Evolutionary conservation across 2,888 invertebrate species (phyloP).

Genomic region (Pimpla rufipes): DNA sequence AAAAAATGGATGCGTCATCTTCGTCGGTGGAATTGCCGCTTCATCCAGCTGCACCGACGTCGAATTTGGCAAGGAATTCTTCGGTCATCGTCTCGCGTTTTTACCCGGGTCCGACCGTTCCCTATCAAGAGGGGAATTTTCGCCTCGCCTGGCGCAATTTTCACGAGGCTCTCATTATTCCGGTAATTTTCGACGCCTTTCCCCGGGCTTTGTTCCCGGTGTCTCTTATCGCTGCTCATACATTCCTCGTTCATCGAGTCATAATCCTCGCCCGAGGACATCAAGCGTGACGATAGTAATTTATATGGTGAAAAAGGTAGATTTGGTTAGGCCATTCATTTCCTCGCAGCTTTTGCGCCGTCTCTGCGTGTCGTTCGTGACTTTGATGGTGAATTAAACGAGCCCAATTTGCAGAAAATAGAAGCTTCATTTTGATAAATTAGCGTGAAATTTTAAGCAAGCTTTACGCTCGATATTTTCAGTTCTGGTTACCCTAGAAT

Average conservation of each 20-base stretch:
- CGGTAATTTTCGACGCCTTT: conserved; percentile 25
- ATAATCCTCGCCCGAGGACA: conserved; percentile 46
- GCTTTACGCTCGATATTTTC: too few species aligned
- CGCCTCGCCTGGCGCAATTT: conserved; percentile 30
- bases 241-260: conserved; percentile 56
- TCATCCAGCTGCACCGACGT: neutral
- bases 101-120: neutral
- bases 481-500: too few species aligned
- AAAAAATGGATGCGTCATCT: neutral
- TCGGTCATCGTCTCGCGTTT: neutral
- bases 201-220: conserved; percentile 1
- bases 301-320: conserved; percentile 41
- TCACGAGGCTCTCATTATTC: conserved; percentile 14
- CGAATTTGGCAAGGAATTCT: conserved; percentile 3
- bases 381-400: neutral
- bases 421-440: too few species aligned
- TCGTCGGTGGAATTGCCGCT: neutral
- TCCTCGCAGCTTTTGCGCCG: conserved; percentile 2
- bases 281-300: conserved; percentile 52
- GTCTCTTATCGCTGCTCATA: conserved; percentile 52
- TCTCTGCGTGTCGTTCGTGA: neutral
- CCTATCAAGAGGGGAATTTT: conserved; percentile 25
- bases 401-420: neutral
- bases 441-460: too few species aligned
- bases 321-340: conserved; percentile 20